Base-by-base conservation (phyloP, 2,797 vertebrate species). In the Tauraco hartlaubi region DNA sequence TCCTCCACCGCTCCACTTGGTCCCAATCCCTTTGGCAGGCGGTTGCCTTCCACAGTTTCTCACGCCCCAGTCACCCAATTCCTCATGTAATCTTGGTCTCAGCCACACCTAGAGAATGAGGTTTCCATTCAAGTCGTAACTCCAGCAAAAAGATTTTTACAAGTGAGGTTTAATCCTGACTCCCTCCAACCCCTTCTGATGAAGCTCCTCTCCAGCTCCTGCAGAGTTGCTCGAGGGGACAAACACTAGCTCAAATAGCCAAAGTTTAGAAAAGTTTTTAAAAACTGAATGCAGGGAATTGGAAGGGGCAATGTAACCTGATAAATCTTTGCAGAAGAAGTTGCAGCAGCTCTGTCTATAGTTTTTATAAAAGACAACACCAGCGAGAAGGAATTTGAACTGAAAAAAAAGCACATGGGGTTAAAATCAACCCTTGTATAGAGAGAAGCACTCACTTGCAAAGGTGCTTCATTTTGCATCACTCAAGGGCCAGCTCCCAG, bases 1-100 rank as follows among this genome's bases (percentile, higher is more conserved):
- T 67, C 71, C 74, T 69, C 82, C 18, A 1, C n/a, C 80, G 52
- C 35, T 79, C 51, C 2, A 0, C 72, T 90, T 85, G 39, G 22
- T 91, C 75, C 79, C 69, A 55, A 25, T n/a, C 41, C 82, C 87
- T 86, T 52, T 91, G 82, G 91, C 89, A 78, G 61, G 19, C 68
- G 6, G 14, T 16, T 35, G 9, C 91, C 78, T 80, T 80, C 76
- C 46, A 49, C 44, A 35, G 58, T 55, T 91, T 91, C 52, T 64
- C 93, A 68, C 23, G 3, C 55, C 55, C 37, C 69, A 72, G 41
- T 37, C 82, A 92, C 67, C 64, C 85, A 83, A 4, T 73, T 92
- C 71, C 52, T 92, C 91, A 19, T 5, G 3, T 46, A 91, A 33
- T 76, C 87, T 69, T 33, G 21, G 58, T 75, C 72, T 88, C 69